Conservation (phyloP, 2,113 vertebrate species). For the Donacobius atricapilla region DNA sequence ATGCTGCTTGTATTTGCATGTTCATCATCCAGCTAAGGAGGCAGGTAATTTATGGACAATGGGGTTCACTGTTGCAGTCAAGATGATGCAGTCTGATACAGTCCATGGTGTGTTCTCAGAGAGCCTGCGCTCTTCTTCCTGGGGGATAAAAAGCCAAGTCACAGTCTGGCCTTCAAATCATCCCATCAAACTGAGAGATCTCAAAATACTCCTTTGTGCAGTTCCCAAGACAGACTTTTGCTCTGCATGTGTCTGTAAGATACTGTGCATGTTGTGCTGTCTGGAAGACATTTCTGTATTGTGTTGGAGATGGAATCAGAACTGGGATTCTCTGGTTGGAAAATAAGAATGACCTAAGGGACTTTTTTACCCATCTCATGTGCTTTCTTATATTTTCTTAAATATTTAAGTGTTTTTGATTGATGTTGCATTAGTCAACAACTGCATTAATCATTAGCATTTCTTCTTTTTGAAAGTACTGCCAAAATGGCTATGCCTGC, state of each 20-base stretch:
- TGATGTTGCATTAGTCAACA: not conserved
- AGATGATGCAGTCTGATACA: not conserved
- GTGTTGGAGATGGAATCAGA: not conserved
- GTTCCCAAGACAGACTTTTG: not conserved
- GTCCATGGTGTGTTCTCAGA: not conserved
- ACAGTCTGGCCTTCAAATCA: not conserved
- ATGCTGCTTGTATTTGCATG: not conserved
- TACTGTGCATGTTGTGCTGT: accelerated
- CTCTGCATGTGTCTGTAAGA: not conserved
- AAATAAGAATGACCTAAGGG: not conserved
- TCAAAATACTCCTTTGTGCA: not conserved
- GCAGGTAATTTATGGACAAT: not conserved
- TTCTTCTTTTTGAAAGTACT: not conserved
- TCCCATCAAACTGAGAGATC: not conserved
- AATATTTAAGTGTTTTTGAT: not conserved
- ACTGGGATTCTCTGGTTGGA: not conserved
- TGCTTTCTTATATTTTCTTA: not conserved
- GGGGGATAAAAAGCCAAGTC: not conserved
- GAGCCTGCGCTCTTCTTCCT: not conserved
- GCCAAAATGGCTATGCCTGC: not conserved
- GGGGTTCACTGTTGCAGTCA: not conserved
- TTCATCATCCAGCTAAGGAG: not conserved
- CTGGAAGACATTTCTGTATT: not conserved
- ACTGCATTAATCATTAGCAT: not conserved
- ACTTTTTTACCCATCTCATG: not conserved